phyloP scores from a whole-genome alignment of 2,797 vertebrate genomes.

The Taenioides sp. region DNA sequence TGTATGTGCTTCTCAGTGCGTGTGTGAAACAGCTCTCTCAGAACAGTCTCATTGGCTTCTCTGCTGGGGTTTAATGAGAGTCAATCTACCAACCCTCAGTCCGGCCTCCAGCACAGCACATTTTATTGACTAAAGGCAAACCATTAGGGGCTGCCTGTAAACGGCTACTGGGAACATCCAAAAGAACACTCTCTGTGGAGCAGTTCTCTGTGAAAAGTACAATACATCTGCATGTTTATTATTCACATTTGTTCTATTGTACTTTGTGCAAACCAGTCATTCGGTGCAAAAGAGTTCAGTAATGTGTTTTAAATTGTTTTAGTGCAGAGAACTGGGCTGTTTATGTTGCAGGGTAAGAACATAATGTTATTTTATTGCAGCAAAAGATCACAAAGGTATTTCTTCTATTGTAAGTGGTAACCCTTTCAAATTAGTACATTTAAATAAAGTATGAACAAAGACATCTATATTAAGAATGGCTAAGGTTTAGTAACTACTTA shows the following conservation, averaged over 20 bases:
- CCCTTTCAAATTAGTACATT: too few relatives aligned
- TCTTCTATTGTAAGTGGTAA: too few relatives aligned
- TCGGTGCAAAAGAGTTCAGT: background rate
- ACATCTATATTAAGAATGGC: too few relatives aligned
- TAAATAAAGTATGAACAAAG: background rate
- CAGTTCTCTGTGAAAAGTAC: background rate
- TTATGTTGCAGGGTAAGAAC: background rate
- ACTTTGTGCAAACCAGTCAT: background rate
- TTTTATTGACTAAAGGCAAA: slow-evolving; percentile 12
- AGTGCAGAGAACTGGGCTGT: background rate
- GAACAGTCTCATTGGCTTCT: slow-evolving; percentile 7
- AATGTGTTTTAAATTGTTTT: too few relatives aligned
- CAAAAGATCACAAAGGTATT: background rate
- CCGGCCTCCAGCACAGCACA: slow-evolving; percentile 9
- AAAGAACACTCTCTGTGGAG: background rate
- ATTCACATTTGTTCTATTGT: background rate
- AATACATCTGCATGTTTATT: slow-evolving; percentile 3
- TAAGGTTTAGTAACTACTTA: too few relatives aligned
- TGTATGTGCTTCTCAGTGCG: background rate
- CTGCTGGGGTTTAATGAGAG: slow-evolving; percentile 13
- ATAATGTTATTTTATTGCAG: background rate
- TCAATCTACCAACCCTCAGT: slow-evolving; percentile 7
- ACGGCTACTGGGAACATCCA: background rate
- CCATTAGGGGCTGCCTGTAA: background rate
- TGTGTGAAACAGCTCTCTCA: slow-evolving; percentile 6